Evolutionary conservation across 2,113 vertebrate species (phyloP), one percentile per base, ranked within the genome.

Genomic region (Micromys minutus): DNA sequence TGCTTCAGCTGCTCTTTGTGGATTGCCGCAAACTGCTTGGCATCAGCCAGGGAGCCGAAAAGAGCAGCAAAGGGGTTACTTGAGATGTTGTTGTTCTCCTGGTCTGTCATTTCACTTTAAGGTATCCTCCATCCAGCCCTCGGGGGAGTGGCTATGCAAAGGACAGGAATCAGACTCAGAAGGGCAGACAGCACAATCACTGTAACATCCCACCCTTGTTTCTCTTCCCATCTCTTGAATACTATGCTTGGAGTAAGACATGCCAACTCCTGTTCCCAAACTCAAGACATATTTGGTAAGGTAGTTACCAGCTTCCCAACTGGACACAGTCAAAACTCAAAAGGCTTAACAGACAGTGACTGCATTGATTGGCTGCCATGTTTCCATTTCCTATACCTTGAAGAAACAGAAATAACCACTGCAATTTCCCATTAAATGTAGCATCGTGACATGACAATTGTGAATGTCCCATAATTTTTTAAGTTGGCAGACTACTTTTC

Each of bases 51-150:
- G 12, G 99, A 99, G 98, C 99, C 98, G 98, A 99, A 99, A 95
- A 99, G 99, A 89, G 99, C 99, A 97, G 99, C 99, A 85, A 99
- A 99, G 52, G 99, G 99, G 98, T 99, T 99, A 98, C 99, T 98
- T 96, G 99, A 99, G 98, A 99, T 99, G 98, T 99, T 99, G 99
- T 99, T 99, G 98, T 99, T 99, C 98, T 99, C 99, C 98, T 99
- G 99, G 99, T 99, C 99, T 97, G 99, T 99, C 99, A 99, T 99
- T 98, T 99, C 99, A 99, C 97, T 98, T 98, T 96, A 98, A 98
- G 97, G 97, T 97, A 97, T 97, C 97, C 98, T 98, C 99, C 99
- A 99, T 99, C 91, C 98, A 99, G 98, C 94, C 94, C 96, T 95
- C 90, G 90, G 86, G 75, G 92, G 95, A 95, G 93, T 93, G 96